These are phyloP conservation scores for Sebastolobus altivelis DNA, from an alignment of 2,797 vertebrate species.

Conservation along the genomic window DNA sequence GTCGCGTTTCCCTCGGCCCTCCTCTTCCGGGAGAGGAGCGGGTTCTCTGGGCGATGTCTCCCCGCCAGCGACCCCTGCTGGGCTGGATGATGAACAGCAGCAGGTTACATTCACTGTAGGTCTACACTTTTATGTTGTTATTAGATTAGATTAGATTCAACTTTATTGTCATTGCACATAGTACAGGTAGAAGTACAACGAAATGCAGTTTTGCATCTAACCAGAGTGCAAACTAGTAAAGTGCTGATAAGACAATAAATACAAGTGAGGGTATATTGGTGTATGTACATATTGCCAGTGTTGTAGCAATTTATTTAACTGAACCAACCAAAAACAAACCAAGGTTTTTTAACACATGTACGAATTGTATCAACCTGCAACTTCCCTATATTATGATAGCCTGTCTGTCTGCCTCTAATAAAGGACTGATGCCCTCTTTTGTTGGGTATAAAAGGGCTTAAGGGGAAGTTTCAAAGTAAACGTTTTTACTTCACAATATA, in stretches of 20 bases:
- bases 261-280: too few species aligned
- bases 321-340: neutral
- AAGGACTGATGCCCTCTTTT: neutral
- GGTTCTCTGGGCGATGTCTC: neutral
- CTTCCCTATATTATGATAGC: neutral
- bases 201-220: too few species aligned
- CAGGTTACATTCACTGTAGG: neutral
- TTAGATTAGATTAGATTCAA: too few species aligned
- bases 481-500: too few species aligned
- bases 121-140: too few species aligned
- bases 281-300: too few species aligned
- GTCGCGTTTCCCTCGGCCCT: slow-evolving; percentile 25
- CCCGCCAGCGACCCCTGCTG: slow-evolving; percentile 57
- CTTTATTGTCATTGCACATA: too few species aligned
- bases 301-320: neutral
- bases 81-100: slow-evolving; percentile 18
- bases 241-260: too few species aligned
- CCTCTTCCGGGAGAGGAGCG: slow-evolving; percentile 63
- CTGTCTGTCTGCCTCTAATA: neutral
- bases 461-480: too few species aligned
- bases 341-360: neutral
- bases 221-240: too few species aligned
- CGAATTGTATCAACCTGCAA: neutral
- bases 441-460: neutral
- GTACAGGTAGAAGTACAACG: too few species aligned